Evolutionary conservation across 2,113 vertebrate genomes (phyloP).

Genomic region (Anser brachyrhynchus): DNA sequence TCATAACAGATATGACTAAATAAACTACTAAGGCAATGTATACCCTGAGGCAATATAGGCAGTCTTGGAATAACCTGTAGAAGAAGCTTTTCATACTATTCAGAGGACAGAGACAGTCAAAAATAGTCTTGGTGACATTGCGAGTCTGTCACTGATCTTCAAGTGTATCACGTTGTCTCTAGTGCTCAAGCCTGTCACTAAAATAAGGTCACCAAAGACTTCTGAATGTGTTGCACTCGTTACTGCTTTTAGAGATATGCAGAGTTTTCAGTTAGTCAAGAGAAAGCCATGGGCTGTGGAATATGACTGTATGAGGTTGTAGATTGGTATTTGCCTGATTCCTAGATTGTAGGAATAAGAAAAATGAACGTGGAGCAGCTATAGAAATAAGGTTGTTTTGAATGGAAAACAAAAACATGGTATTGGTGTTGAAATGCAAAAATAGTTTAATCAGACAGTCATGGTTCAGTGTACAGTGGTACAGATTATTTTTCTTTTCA

Average conservation of each 20-base stretch:
- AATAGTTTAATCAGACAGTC: background rate
- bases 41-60: background rate
- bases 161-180: background rate
- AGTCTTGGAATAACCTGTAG: background rate
- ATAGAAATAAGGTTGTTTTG: background rate
- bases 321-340: background rate
- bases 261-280: background rate
- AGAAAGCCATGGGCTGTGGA: background rate
- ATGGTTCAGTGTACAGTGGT: background rate
- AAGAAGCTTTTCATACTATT: background rate
- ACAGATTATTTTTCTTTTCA: background rate
- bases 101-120: background rate
- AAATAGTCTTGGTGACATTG: slow-evolving; percentile 36
- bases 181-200: background rate
- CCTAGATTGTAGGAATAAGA: background rate
- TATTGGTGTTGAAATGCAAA: background rate
- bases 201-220: background rate
- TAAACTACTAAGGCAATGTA: background rate
- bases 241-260: background rate
- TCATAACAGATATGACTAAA: background rate
- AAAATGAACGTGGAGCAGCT: background rate
- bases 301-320: background rate
- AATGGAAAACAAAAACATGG: background rate
- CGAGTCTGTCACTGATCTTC: slow-evolving; percentile 31
- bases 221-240: background rate